Evolutionary conservation across 2,888 invertebrate genomes (phyloP), one percentile per base, ranked within the genome.

Genomic region (Cotesia congregata): DNA sequence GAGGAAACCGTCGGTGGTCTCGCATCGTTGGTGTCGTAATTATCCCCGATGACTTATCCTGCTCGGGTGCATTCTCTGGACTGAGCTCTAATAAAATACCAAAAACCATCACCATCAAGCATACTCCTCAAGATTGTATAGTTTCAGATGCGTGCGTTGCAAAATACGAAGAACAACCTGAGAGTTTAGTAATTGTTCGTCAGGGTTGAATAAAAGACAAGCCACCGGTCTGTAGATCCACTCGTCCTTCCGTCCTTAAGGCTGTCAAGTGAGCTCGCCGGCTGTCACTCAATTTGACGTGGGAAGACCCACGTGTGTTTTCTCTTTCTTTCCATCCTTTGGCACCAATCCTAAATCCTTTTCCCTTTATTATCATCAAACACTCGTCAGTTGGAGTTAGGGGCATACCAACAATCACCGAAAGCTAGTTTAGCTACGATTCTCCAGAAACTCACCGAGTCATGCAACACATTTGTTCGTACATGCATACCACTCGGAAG

Each of bases 271-370:
- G 76, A 62, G 73, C 74, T 39, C 83, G 82, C 84, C 84, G 87
- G 84, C 88, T 87, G 89, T 89, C 89, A 87, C 87, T 89, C 89
- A 89, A 85, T 85, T 84, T 89, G 89, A 89, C 89, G 88, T 89
- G 89, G 89, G 89, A 89, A 89, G 89, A 87, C 84, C 88, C 86
- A 86, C 87, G 82, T 83, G 82, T 50, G 12, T 50, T 50, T 50
- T 50, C 50, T 50, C 50, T 12, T 50, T 50, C 50, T 50, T 12
- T 50, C 50, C 12, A 50, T 50, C 50, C 50, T 50, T 50, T 50
- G 50, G 9, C 50, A 12, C 12, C 12, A 50, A 12, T 61, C 64
- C 61, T 75, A 67, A 65, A 41, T 69, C 67, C 38, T 62, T 60
- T 74, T 50, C 38, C 62, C 65, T 74, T 39, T 76, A 67, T 75